Conservation (phyloP, 1,140 invertebrate species). For the Asbolus verrucosus region DNA sequence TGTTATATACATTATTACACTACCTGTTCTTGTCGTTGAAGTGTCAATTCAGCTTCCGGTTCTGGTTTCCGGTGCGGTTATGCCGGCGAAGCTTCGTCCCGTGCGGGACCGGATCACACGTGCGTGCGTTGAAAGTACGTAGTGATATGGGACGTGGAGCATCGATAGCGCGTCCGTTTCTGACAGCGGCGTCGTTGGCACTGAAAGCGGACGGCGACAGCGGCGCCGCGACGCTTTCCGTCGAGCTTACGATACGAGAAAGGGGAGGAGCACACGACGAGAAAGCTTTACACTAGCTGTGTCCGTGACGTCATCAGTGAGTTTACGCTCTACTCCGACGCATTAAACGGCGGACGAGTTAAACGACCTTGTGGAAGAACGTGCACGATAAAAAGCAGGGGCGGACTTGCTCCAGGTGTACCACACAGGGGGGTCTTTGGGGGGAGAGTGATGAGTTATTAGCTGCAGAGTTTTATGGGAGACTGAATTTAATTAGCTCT, state of each 20-base stretch:
- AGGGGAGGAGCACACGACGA: slow-evolving; percentile 29
- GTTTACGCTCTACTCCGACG: slow-evolving; percentile 37
- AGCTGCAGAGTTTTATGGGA: neutral
- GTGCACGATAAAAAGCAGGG: slow-evolving; percentile 4
- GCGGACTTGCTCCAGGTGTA: neutral
- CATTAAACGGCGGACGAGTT: slow-evolving; percentile 25
- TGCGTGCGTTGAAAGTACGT: neutral
- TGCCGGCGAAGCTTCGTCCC: neutral
- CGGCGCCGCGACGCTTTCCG: slow-evolving; percentile 12
- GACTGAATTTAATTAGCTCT: neutral
- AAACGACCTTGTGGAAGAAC: slow-evolving; percentile 30
- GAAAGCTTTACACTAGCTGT: too few species aligned
- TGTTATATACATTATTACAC: too few species aligned
- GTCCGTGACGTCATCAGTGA: slow-evolving; percentile 27
- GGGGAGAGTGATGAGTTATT: too few species aligned
- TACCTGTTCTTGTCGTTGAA: too few species aligned
- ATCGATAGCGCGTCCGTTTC: slow-evolving; percentile 20
- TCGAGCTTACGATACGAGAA: slow-evolving; percentile 21
- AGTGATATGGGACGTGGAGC: slow-evolving; percentile 2
- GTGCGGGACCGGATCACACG: slow-evolving; percentile 12
- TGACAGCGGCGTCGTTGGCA: slow-evolving; percentile 17
- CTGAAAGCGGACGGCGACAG: slow-evolving; percentile 25
- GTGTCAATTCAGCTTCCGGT: neutral
- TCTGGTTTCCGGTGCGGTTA: neutral
- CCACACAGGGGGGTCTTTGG: neutral